phyloP scores from a whole-genome alignment of 2,113 vertebrate genomes.

The Strigops habroptila region DNA sequence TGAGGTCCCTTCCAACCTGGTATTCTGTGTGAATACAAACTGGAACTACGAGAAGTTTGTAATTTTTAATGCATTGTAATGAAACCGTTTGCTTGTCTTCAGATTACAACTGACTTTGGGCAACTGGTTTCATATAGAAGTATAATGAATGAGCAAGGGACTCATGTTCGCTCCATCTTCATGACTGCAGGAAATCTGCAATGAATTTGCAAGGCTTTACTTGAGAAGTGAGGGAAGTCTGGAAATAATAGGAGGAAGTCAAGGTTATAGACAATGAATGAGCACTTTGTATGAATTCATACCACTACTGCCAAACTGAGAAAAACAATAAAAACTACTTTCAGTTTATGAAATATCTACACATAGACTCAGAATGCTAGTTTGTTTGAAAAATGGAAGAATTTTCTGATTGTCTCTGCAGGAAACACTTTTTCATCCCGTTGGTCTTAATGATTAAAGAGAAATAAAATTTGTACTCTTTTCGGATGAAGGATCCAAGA shows the following conservation, averaged over 20 bases:
- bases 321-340: not conserved
- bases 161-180: not conserved
- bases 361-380: not conserved
- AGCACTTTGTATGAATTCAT: not conserved
- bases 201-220: not conserved
- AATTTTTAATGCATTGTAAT: not conserved
- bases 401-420: not conserved
- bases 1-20: no score
- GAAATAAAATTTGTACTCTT: not conserved
- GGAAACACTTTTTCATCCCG: not conserved
- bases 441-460: not conserved
- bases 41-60: not conserved
- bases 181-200: not conserved
- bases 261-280: not conserved
- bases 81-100: slow-evolving; percentile 1
- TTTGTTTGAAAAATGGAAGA: not conserved
- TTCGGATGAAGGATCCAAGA: not conserved
- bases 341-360: not conserved
- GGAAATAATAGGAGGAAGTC: not conserved
- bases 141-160: not conserved
- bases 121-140: not conserved
- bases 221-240: not conserved
- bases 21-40: not conserved
- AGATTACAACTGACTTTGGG: not conserved
- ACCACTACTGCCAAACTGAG: not conserved